A percentile compares a stretch with the other conserved stretches of the same genome.
These are phyloP conservation scores for Bombus difficillimus DNA, from an alignment of 1,140 invertebrate species.

Conservation along the genomic window DNA sequence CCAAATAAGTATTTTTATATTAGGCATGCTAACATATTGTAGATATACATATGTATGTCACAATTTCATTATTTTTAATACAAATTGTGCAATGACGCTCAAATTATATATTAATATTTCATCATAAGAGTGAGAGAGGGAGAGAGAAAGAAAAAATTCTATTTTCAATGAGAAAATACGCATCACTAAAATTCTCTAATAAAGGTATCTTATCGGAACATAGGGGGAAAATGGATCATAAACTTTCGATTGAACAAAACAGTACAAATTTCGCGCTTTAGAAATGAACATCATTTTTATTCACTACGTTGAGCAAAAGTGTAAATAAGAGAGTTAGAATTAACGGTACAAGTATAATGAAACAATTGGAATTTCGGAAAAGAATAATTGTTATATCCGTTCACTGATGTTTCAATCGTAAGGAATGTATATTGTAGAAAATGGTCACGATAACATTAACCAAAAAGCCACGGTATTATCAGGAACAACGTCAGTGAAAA, in stretches of 20 bases:
- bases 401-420: background rate
- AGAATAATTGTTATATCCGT: background rate
- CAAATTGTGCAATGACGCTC: slow-evolving; percentile 54
- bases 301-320: slow-evolving; percentile 46
- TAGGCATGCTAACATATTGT: background rate
- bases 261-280: slow-evolving; percentile 40
- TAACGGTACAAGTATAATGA: background rate
- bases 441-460: background rate
- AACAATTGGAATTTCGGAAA: background rate
- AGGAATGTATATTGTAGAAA: background rate
- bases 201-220: slow-evolving; percentile 4
- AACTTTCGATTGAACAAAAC: background rate
- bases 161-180: background rate
- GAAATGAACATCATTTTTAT: background rate
- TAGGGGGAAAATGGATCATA: background rate
- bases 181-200: background rate
- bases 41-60: background rate
- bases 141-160: background rate
- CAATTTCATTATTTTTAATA: slow-evolving; percentile 26
- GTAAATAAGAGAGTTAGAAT: slow-evolving; percentile 8
- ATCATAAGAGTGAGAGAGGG: background rate
- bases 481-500: slow-evolving; percentile 38
- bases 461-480: slow-evolving; percentile 22
- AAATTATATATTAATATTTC: background rate
- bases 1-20: background rate